These are phyloP conservation scores for Urechis unicinctus DNA, from an alignment of 2,888 invertebrate genomes.

Conservation along the genomic window DNA sequence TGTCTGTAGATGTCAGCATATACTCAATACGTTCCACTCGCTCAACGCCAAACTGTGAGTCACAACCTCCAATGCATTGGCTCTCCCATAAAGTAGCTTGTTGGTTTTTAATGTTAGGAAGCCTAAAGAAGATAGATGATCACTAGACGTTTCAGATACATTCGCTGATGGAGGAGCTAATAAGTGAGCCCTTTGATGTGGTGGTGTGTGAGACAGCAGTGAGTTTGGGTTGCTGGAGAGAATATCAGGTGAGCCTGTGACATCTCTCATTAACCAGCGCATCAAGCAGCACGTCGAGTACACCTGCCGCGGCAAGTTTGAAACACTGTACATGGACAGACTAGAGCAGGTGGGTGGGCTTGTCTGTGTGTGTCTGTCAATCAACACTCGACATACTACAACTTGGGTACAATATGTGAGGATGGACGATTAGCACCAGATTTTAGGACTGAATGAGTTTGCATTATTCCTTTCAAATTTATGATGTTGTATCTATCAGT, in stretches of 20 bases:
- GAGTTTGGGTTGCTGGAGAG: conserved; percentile 70
- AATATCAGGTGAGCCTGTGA: conserved; percentile 76
- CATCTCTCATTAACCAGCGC: conserved; percentile 72
- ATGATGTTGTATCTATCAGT: conserved; percentile 53
- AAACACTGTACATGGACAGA: conserved; percentile 70
- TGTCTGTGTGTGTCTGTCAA: too few relatives aligned
- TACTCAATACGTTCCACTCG: conserved; percentile 67
- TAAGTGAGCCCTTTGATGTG: too few relatives aligned
- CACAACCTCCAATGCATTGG: not conserved
- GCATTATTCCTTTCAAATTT: not conserved
- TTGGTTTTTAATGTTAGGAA: not conserved
- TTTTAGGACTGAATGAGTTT: too few relatives aligned
- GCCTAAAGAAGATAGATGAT: not conserved
- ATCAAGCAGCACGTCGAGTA: conserved; percentile 79
- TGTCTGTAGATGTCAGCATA: conserved; percentile 62
- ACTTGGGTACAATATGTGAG: too few relatives aligned
- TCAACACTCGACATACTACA: too few relatives aligned
- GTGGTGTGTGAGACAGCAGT: too few relatives aligned
- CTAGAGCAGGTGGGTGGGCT: conserved; percentile 61
- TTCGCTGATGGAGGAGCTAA: too few relatives aligned
- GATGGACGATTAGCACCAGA: too few relatives aligned
- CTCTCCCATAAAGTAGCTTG: not conserved
- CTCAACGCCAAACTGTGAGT: conserved; percentile 63
- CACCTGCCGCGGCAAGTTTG: conserved; percentile 79
- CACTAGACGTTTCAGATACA: too few relatives aligned